phyloP scores from a whole-genome alignment of 2,113 vertebrate genomes.

The Tyrannus savana region DNA sequence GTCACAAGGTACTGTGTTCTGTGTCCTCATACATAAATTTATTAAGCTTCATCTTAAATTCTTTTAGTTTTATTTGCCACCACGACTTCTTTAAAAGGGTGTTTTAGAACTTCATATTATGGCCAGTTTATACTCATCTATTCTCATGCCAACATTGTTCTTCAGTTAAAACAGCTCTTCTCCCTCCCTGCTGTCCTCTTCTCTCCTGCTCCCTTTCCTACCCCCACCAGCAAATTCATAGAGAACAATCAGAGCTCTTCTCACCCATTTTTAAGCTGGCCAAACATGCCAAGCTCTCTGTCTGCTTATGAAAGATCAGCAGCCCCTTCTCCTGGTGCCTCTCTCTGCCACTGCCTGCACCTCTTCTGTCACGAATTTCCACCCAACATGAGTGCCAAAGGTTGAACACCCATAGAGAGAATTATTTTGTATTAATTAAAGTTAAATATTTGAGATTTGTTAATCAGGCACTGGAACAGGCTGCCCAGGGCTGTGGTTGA shows the following conservation, averaged over 20 bases:
- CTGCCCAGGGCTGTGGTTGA: background rate
- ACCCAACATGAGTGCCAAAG: accelerated
- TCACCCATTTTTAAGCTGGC: background rate
- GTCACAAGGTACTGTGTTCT: constrained; percentile 40
- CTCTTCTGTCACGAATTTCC: background rate
- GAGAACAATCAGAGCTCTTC: constrained; percentile 47
- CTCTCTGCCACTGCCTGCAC: background rate
- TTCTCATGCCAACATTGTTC: constrained; percentile 69
- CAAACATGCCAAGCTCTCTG: background rate
- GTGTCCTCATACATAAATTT: constrained; percentile 7
- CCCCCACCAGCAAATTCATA: background rate
- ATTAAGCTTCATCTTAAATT: constrained; percentile 33
- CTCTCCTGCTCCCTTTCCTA: constrained; percentile 45
- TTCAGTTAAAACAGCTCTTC: constrained; percentile 41
- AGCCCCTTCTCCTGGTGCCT: background rate
- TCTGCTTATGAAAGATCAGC: background rate
- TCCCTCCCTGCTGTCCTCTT: constrained; percentile 56
- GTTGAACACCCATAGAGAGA: background rate
- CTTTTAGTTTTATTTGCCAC: constrained; percentile 46
- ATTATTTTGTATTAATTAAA: background rate
- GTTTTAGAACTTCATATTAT: constrained; percentile 41
- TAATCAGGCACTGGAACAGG: background rate
- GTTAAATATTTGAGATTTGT: background rate
- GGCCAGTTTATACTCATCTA: constrained; percentile 46
- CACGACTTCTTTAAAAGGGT: constrained; percentile 10